These are phyloP conservation scores for Heloderma charlesbogerti DNA, from an alignment of 2,113 vertebrate species.

Conservation along the genomic window DNA sequence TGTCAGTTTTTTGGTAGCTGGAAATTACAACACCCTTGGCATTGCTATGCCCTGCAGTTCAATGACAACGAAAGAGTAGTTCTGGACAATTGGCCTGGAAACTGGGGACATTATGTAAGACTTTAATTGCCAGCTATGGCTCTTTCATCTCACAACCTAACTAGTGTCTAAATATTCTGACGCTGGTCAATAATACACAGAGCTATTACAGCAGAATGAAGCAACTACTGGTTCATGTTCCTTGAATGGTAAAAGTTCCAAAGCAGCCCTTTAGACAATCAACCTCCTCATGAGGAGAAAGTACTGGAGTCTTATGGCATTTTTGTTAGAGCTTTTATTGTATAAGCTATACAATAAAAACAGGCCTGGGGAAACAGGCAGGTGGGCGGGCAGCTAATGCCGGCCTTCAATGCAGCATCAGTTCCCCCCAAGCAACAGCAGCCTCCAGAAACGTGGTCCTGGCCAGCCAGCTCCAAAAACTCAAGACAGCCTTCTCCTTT, in stretches of 20 bases:
- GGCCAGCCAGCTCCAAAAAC: background rate
- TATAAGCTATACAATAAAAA: too few relatives aligned
- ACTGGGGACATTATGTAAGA: conserved; percentile 5
- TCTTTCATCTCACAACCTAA: conserved; percentile 45
- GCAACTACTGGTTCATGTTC: background rate
- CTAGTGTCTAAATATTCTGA: conserved; percentile 29
- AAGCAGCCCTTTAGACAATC: background rate
- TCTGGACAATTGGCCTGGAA: conserved; percentile 20
- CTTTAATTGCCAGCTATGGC: conserved; percentile 37
- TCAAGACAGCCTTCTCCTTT: background rate
- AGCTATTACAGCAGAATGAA: background rate
- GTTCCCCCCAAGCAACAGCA: background rate
- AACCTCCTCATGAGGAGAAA: background rate
- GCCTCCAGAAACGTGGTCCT: background rate
- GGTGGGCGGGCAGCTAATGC: too few relatives aligned
- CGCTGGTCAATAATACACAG: conserved; percentile 27
- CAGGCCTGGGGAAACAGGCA: background rate
- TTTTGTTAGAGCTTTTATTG: conserved; percentile 29
- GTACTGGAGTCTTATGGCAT: background rate
- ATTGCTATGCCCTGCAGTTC: conserved; percentile 5
- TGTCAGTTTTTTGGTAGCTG: background rate
- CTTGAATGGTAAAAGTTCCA: background rate
- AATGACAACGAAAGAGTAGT: background rate
- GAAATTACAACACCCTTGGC: conserved; percentile 1
- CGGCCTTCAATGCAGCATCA: background rate